Evolutionary conservation across 1,140 invertebrate genomes (phyloP), one percentile per base, ranked within the genome.

Genomic region (Thaumetopoea pityocampa): DNA sequence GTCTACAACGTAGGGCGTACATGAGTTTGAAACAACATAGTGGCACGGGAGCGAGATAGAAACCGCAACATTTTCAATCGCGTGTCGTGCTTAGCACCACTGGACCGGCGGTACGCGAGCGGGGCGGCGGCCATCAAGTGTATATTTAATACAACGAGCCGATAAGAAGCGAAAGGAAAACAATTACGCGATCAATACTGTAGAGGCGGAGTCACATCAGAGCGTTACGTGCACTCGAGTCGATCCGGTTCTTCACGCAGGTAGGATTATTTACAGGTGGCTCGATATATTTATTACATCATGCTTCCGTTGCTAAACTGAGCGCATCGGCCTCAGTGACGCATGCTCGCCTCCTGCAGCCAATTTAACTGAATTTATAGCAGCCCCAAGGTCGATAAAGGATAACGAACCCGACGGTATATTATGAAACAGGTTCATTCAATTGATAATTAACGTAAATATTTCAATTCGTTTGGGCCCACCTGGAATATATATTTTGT

Each of bases 351-450:
- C 58, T 67, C 58, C 60, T 67, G 58, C 59, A 56, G 58, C 44
- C 66, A 74, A 74, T 71, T 72, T 66, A 51, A 67, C 65, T 67
- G 53, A 73, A 78, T 80, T 77, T 71, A 73, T 77, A 69, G 59
- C 59, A 66, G 60, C 60, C 67, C 65, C 79, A 79, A 80, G 79
- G 76, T 76, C 76, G 72, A 35, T 55, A 47, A 66, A 80, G 79
- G 68, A 80, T 79, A 69, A 73, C 60, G 74, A 67, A 78, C 72
- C 63, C 64, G 51, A 49, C 30, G 51, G 38, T 41, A 17, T 44
- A 49, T 73, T 67, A 67, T 57, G 53, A 69, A 57, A 51, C 54
- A 29, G 24, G 26, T 42, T 60, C 38, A 48, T 40, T 30, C 22
- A 38, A 17, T 11, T 6, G 8, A 30, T 15, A 41, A 14, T 38